These are phyloP conservation scores for Artemia franciscana DNA, from an alignment of 1,140 invertebrate species.

Conservation along the genomic window DNA sequence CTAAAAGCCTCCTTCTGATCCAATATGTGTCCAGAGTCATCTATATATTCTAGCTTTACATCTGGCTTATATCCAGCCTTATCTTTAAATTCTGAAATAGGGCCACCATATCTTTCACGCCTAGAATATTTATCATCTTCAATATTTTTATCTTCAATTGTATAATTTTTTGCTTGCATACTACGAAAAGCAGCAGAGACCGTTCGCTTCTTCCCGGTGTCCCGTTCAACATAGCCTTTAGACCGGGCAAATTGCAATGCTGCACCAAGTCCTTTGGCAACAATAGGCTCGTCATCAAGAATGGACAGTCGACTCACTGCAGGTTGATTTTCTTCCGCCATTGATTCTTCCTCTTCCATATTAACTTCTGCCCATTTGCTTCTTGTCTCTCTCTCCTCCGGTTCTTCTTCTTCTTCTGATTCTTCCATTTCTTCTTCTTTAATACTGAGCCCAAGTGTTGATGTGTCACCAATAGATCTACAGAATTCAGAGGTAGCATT, in stretches of 20 bases:
- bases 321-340: neutral
- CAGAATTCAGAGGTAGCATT: slow-evolving; percentile 95
- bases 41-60: slow-evolving; percentile 90
- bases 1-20: slow-evolving; percentile 88
- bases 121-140: slow-evolving; percentile 60
- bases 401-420: neutral
- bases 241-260: slow-evolving; percentile 76
- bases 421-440: neutral
- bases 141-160: slow-evolving; percentile 82
- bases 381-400: slow-evolving; percentile 14
- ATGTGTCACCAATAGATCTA: slow-evolving; percentile 79
- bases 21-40: slow-evolving; percentile 73
- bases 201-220: slow-evolving; percentile 35
- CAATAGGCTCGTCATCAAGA: slow-evolving; percentile 80
- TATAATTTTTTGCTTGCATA: slow-evolving; percentile 74
- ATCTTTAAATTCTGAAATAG: slow-evolving; percentile 77
- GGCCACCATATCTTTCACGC: slow-evolving; percentile 56
- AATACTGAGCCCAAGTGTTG: slow-evolving; percentile 48
- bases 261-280: slow-evolving; percentile 72
- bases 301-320: slow-evolving; percentile 23
- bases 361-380: slow-evolving; percentile 2
- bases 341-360: neutral
- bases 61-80: slow-evolving; percentile 81
- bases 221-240: slow-evolving; percentile 81
- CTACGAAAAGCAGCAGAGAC: slow-evolving; percentile 36